phyloP scores from a whole-genome alignment of 2,888 invertebrate species.

The Caenorhabditis doughertyi region DNA sequence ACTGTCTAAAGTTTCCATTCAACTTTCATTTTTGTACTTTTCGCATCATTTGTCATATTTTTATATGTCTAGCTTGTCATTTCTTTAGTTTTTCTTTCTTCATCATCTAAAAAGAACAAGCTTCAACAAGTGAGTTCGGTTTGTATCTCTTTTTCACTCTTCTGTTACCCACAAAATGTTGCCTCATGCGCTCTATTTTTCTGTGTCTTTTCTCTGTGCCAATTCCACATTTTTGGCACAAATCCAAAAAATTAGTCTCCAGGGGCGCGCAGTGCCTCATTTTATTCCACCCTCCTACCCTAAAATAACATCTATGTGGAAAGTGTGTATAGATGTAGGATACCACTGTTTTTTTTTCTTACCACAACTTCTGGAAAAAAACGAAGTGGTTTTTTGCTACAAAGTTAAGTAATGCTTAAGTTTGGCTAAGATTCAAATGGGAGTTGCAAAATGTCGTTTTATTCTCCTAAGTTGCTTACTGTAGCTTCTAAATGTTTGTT shows the following conservation, averaged over 20 bases:
- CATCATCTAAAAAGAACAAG: constrained; percentile 7
- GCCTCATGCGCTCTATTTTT: constrained; percentile 34
- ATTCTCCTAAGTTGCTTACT: background rate
- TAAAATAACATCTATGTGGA: constrained; percentile 51
- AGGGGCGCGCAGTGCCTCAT: constrained; percentile 57
- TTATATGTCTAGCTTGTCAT: constrained; percentile 36
- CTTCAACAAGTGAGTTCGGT: constrained; percentile 23
- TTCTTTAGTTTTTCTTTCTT: background rate
- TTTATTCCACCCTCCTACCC: constrained; percentile 58
- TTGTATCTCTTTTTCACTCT: constrained; percentile 10
- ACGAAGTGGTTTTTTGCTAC: background rate
- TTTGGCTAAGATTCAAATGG: background rate
- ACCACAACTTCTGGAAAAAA: constrained; percentile 7
- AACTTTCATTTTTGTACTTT: constrained; percentile 22
- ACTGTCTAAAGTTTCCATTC: too few species aligned
- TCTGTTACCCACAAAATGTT: constrained; percentile 49
- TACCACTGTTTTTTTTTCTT: constrained; percentile 21
- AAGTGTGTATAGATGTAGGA: constrained; percentile 10
- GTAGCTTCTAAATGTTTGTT: background rate
- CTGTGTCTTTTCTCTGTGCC: constrained; percentile 34
- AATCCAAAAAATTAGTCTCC: constrained; percentile 64
- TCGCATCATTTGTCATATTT: constrained; percentile 52
- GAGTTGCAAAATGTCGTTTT: background rate
- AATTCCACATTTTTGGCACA: constrained; percentile 57
- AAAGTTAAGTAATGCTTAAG: background rate